Percentiles rank a stretch among this genome's conserved stretches.
Conservation (phyloP, 2,797 vertebrate genomes). For the Pipistrellus pipistrellus region DNA sequence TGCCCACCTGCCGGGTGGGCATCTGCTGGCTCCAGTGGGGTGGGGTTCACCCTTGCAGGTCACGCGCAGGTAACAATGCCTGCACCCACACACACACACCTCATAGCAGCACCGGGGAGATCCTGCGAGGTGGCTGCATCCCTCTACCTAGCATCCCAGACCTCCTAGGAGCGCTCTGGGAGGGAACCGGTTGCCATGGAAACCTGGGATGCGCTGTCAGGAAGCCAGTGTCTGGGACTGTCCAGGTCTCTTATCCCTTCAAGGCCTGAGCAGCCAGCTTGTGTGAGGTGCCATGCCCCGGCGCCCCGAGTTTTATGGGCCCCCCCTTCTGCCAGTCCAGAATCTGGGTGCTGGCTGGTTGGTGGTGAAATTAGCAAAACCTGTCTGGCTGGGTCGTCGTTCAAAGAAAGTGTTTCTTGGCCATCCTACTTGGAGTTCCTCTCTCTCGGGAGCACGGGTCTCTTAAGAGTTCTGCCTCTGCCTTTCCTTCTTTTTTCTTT, state of each 20-base stretch:
- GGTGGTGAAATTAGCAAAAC: slow-evolving; percentile 60
- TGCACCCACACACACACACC: background rate
- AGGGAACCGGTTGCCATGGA: slow-evolving; percentile 41
- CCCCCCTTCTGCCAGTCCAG: background rate
- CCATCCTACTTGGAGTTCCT: background rate
- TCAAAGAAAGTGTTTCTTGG: background rate
- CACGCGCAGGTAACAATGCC: background rate
- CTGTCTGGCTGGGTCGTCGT: background rate
- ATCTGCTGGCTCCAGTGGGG: background rate
- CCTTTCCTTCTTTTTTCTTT: background rate
- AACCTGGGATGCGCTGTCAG: background rate
- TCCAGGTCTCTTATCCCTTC: background rate
- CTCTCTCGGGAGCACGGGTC: background rate
- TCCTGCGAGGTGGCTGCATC: accelerated
- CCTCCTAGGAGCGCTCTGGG: background rate
- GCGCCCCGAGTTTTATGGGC: background rate
- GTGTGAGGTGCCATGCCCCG: background rate
- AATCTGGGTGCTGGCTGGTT: background rate
- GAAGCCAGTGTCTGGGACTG: background rate
- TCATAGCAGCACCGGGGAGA: background rate
- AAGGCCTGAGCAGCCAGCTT: background rate
- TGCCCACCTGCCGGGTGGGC: background rate
- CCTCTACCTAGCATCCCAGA: background rate
- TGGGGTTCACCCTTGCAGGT: too few relatives aligned
- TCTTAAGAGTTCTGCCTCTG: background rate